Evolutionary conservation across 2,113 vertebrate species (phyloP), one percentile per base, ranked within the genome.

Genomic region (Tragulus kanchil): DNA sequence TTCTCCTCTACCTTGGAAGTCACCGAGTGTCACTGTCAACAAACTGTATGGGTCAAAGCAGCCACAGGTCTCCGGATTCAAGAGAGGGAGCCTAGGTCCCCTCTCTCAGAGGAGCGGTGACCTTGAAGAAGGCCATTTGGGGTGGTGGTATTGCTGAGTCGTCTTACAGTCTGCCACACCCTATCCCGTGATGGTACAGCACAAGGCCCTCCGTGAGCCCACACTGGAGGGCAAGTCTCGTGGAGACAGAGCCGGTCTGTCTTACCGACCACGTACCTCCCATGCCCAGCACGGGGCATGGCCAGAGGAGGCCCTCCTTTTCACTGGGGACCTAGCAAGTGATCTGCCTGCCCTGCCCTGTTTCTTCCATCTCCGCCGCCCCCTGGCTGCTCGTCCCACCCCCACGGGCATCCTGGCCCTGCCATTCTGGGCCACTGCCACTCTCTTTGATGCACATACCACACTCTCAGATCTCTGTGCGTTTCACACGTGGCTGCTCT

Each of bases 201-300:
- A 4, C 11, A 56, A 1, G 11, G 36, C 77, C 88, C 50, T n/a
- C 42, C 14, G 0, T 23, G 56, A n/a, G 21, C 67, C 54, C 26
- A 42, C 2, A 0, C 0, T 54, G 26, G 26, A 25, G 16, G 3
- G 8, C 26, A 42, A 28, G 50, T 28, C 31, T 50, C 3, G 1
- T 1, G 2, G 42, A 54, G 5, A 19, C 52, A 82, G 26, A 61
- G 54, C 62, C 78, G 13, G 3, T 69, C n/a, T 89, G 2, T 64
- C 42, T 52, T 28, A 15, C 54, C 15, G 48, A n/a, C 42, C 7
- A 3, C 0, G 0, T 17, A 4, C 81, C 36, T 42, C 12, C 7
- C 23, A 36, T 42, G 23, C 69, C 67, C 15, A 62, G 45, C n/a
- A 31, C 10, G 16, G 59, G 6, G 17, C 23, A 5, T 59, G 61